These are phyloP conservation scores for Anarrhichthys ocellatus DNA, from an alignment of 2,113 vertebrate genomes.

Conservation along the genomic window DNA sequence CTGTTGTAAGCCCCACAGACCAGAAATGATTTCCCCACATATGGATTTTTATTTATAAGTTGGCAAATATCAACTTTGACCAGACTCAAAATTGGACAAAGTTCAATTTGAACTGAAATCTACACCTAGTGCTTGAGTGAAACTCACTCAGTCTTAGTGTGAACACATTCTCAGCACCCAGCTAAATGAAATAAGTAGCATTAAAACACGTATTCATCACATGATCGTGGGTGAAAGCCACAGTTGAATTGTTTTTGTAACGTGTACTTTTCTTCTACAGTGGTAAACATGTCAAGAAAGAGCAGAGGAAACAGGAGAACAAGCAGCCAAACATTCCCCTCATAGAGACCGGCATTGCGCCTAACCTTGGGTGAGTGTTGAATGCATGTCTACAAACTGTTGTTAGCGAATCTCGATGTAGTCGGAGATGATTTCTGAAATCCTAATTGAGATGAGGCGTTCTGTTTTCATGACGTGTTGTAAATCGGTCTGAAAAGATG, in stretches of 20 bases:
- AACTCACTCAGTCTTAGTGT: no score
- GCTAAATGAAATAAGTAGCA: neutral
- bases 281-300: slow-evolving; percentile 68
- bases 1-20: neutral
- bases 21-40: neutral
- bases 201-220: neutral
- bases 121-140: neutral
- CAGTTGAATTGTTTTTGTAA: neutral
- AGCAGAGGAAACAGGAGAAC: slow-evolving; percentile 84
- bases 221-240: neutral
- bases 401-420: slow-evolving; percentile 10
- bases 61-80: neutral
- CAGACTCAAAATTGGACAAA: neutral
- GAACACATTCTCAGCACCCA: neutral
- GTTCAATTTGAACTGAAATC: neutral
- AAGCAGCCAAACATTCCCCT: slow-evolving; percentile 82
- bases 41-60: neutral
- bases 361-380: slow-evolving; percentile 89
- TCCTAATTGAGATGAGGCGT: neutral
- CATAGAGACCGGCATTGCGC: slow-evolving; percentile 90
- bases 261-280: slow-evolving; percentile 41
- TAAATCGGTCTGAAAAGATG: neutral
- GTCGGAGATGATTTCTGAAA: neutral
- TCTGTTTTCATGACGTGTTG: neutral
- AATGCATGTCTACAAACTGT: neutral